Percentiles rank a stretch among this genome's conserved stretches.
Conservation (phyloP, 2,113 vertebrate species). For the Phylloscopus trochiloides region DNA sequence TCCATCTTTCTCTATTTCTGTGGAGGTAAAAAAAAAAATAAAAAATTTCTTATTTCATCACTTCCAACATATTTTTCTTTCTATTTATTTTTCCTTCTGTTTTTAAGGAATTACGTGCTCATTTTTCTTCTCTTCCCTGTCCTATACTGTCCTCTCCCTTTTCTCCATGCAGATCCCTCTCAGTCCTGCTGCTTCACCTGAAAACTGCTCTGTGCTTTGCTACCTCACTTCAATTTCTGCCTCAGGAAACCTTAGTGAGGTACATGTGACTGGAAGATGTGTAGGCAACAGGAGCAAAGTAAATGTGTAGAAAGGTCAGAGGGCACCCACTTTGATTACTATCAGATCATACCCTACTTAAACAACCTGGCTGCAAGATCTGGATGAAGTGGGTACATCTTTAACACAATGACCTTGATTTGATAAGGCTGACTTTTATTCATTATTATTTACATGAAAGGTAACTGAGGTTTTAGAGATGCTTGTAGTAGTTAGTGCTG, state of each 20-base stretch:
- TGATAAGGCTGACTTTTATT: background rate
- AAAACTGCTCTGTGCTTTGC: background rate
- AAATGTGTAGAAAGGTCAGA: background rate
- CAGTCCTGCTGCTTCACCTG: background rate
- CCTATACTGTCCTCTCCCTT: background rate
- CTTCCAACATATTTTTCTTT: background rate
- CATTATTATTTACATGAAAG: background rate
- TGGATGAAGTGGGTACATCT: background rate
- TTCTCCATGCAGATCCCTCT: background rate
- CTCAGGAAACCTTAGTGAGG: background rate
- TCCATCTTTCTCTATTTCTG: background rate
- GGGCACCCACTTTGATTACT: background rate
- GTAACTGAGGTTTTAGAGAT: background rate
- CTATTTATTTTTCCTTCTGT: background rate
- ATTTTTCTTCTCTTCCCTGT: background rate
- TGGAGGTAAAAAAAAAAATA: background rate
- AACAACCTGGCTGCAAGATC: background rate
- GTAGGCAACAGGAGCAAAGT: background rate
- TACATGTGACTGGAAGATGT: background rate
- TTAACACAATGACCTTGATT: background rate
- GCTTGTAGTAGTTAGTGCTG: background rate
- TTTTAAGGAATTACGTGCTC: background rate
- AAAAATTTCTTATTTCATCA: background rate
- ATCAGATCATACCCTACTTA: background rate
- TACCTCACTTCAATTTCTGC: background rate